Base-by-base conservation (phyloP, 2,113 vertebrate species). In the Ursus arctos region DNA sequence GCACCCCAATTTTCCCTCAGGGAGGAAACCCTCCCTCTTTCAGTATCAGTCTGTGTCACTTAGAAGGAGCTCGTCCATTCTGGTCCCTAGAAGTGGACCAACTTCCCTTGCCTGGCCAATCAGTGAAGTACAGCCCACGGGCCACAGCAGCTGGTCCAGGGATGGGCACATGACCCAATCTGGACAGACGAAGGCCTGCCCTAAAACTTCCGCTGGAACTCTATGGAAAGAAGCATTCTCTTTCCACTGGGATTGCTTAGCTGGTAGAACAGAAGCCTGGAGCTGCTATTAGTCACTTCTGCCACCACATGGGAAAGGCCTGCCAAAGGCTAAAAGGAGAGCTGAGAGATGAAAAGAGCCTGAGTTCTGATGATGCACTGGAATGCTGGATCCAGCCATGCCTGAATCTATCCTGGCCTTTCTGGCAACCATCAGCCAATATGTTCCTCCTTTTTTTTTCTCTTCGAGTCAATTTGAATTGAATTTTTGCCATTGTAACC, bases 311-410 rank as follows among this genome's bases (percentile, higher is more conserved):
- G 28, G 33, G 49, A 59, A 88, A 96, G 87, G 24, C n/a, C 61
- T 31, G 16, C 18, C 22, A 74, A 49, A 57, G 49, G 33, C 47
- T 12, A 1, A 69, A 83, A 24, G 55, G 0, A 21, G 43, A 90
- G 31, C 6, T 18, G 26, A 31, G 40, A 90, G 84, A 57, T 33
- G 5, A 43, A 74, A 18, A 91, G 47, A 69, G 43, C 6, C 4
- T 14, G 43, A 74, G 19, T 74, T 40, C 77, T 51, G 19, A 49
- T 9, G 43, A 43, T 33, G 9, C 18, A 55, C 28, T 40, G 36
- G 71, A 57, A 84, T 55, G 93, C 96, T 94, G 69, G 80, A 91
- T 71, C 49, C 33, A 53, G 43, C 63, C 87, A 65, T 24, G 12
- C 36, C 94, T 91, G 74, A 76, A 77, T 84, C 43, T 31, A 1